Conservation (phyloP, 2,888 invertebrate genomes). For the Orchestes rusci region DNA sequence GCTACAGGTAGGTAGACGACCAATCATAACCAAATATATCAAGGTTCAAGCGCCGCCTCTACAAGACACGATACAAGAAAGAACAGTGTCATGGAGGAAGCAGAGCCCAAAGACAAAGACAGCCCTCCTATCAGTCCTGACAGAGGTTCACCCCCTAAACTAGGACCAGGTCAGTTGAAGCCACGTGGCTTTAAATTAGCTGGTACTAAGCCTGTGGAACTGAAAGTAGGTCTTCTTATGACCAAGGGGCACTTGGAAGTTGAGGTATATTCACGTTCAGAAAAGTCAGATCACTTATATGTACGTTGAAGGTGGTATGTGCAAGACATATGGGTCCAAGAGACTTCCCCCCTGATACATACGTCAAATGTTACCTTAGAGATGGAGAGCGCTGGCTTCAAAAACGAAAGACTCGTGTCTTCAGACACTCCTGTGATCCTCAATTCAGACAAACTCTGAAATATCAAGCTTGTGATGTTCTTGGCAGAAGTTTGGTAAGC, state of each 20-base stretch:
- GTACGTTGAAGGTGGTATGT: conserved; percentile 52
- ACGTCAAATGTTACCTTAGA: conserved; percentile 87
- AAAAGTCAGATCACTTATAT: too few relatives aligned
- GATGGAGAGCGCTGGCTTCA: conserved; percentile 85
- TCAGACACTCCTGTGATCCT: conserved; percentile 72
- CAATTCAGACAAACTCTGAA: conserved; percentile 83
- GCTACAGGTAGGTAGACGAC: too few relatives aligned
- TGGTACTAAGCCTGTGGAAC: conserved; percentile 66
- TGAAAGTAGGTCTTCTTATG: conserved; percentile 82
- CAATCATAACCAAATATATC: too few relatives aligned
- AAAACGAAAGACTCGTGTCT: conserved; percentile 82
- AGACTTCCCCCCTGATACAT: conserved; percentile 77
- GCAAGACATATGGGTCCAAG: conserved; percentile 62
- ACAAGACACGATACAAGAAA: conserved; percentile 46
- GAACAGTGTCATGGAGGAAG: conserved; percentile 53
- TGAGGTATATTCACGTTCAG: conserved; percentile 48
- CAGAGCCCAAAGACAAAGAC: conserved; percentile 41
- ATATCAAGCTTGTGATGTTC: conserved; percentile 72
- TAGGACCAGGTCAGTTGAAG: conserved; percentile 77
- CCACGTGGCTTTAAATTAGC: conserved; percentile 67
- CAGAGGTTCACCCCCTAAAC: conserved; percentile 47
- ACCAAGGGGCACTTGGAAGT: conserved; percentile 89
- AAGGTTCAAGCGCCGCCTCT: conserved; percentile 38
- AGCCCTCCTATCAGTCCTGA: conserved; percentile 54
- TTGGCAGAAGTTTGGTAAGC: conserved; percentile 67